Conservation (phyloP, 1,140 invertebrate genomes). For the Heterodera schachtii region DNA sequence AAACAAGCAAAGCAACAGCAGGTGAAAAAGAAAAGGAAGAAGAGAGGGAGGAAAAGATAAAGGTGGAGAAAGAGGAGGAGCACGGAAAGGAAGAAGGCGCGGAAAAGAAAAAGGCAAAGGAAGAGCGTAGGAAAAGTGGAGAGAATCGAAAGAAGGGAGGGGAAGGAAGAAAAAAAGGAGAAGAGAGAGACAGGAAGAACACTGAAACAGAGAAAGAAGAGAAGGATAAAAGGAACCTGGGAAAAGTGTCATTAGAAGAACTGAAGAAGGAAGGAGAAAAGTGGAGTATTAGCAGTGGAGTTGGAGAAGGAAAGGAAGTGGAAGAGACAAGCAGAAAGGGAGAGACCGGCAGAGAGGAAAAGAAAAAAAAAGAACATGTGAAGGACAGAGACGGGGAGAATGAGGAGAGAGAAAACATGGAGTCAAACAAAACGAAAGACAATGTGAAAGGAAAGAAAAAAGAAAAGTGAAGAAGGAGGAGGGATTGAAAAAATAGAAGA, state of each 20-base stretch:
- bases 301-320: not conserved
- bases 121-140: not conserved
- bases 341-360: not conserved
- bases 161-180: not conserved
- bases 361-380: not conserved
- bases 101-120: not conserved
- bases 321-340: not conserved
- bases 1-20: not conserved
- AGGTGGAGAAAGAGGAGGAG: not conserved
- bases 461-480: not conserved
- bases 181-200: not conserved
- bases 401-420: not conserved
- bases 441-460: not conserved
- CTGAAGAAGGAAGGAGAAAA: constrained; percentile 5
- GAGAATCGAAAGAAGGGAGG: too few species aligned
- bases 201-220: not conserved
- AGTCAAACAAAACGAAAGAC: not conserved
- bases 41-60: not conserved
- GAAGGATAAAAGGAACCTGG: not conserved
- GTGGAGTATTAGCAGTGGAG: not conserved
- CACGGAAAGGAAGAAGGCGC: not conserved
- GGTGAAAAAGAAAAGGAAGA: not conserved
- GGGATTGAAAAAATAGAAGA: not conserved
- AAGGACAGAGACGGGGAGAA: not conserved
- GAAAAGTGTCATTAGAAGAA: not conserved